Evolutionary conservation across 1,140 invertebrate genomes (phyloP).

Genomic region (Diachasmimorpha longicaudata): DNA sequence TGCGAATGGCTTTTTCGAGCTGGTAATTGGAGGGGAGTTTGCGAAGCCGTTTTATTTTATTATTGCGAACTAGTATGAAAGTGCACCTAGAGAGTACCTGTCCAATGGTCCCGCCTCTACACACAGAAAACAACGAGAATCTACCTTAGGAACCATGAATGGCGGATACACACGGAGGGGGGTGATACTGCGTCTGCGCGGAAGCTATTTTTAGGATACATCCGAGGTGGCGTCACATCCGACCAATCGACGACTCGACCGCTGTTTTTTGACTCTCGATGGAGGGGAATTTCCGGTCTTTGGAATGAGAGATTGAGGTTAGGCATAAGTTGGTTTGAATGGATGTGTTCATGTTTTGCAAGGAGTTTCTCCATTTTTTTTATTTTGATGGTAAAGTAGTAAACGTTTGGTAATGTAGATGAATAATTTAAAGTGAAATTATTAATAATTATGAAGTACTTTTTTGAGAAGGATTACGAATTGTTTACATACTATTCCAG

Average conservation of each 20-base stretch:
- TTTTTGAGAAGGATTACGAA: too few relatives aligned
- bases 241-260: conserved; percentile 37
- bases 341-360: too few relatives aligned
- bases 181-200: conserved; percentile 42
- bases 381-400: too few relatives aligned
- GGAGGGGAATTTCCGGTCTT: background rate
- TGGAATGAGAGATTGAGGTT: background rate
- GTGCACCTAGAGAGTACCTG: background rate
- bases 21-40: background rate
- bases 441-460: too few relatives aligned
- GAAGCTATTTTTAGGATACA: conserved; percentile 51
- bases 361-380: too few relatives aligned
- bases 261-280: background rate
- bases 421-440: too few relatives aligned
- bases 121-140: conserved; percentile 54
- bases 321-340: too few relatives aligned
- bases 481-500: too few relatives aligned
- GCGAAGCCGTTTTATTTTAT: conserved; percentile 6
- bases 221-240: conserved; percentile 42
- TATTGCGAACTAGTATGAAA: background rate
- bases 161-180: conserved; percentile 50
- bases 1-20: background rate
- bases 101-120: conserved; percentile 38
- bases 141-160: conserved; percentile 53
- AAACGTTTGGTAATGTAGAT: too few relatives aligned